A percentile compares a stretch with the other conserved stretches of the same genome.
phyloP scores from a whole-genome alignment of 2,888 invertebrate species.

The Crematogaster levior region DNA sequence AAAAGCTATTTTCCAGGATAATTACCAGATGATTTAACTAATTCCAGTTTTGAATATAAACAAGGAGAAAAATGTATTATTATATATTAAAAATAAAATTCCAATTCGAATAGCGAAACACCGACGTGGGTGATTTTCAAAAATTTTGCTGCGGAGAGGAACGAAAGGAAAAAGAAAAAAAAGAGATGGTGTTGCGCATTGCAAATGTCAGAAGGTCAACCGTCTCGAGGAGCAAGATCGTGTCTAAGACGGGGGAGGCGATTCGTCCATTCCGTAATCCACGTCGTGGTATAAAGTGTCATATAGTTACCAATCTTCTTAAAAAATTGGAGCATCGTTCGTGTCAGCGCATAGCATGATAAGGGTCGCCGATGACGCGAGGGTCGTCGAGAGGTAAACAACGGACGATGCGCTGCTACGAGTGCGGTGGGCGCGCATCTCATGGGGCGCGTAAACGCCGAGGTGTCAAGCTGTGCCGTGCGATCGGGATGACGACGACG shows the following conservation, averaged over 20 bases:
- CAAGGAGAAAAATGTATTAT: not conserved
- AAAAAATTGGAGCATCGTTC: slow-evolving; percentile 92
- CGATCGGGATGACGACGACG: not conserved
- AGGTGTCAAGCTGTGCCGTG: not conserved
- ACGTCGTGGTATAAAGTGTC: not conserved
- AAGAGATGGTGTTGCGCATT: not conserved
- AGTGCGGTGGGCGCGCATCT: not conserved
- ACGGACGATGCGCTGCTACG: slow-evolving; percentile 29
- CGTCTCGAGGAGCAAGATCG: not conserved
- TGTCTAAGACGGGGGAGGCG: not conserved
- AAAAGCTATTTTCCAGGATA: not conserved
- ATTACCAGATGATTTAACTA: not conserved
- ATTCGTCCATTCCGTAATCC: not conserved
- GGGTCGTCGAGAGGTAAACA: slow-evolving; percentile 45
- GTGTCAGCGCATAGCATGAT: slow-evolving; percentile 82
- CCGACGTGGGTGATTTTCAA: not conserved
- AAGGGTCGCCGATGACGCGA: slow-evolving; percentile 70
- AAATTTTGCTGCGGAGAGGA: not conserved
- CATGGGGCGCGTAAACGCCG: not conserved
- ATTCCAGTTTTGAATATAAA: not conserved
- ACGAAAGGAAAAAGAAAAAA: not conserved
- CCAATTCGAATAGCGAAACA: not conserved
- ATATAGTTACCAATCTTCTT: slow-evolving; percentile 89
- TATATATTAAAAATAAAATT: not conserved
- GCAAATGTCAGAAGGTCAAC: slow-evolving; percentile 37